Evolutionary conservation across 2,888 invertebrate genomes (phyloP), one percentile per base, ranked within the genome.

Genomic region (Steromphala cineraria): DNA sequence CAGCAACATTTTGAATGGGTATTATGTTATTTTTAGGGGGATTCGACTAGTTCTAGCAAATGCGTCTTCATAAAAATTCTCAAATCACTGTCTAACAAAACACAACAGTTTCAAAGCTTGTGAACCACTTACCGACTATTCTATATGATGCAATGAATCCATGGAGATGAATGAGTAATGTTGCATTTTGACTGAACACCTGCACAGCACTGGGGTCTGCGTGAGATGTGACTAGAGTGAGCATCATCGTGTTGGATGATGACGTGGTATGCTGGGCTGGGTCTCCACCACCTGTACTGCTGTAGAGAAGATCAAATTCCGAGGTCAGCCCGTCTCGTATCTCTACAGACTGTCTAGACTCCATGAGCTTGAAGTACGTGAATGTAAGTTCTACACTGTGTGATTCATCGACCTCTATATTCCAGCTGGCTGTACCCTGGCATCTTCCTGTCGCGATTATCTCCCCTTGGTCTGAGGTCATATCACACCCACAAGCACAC

Each of bases 391-490:
- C 87, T 24, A 92, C 87, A 21, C 83, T 77, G 53, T 88, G 83
- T 19, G 85, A 84, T 1, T 81, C 78, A 7, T 67, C 77, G 2
- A 87, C 89, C 17, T 82, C 80, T 40, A 92, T 85, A 10, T 87
- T 82, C 92, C 92, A 92, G 7, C 83, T 71, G 4, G 89, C 87
- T 40, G 88, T 79, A 15, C 89, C 88, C 10, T 84, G 80, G 79
- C 91, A 90, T 13, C 91, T 84, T 24, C 90, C 89, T 24, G 89
- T 89, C 10, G 90, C 90, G 13, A 90, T 88, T 36, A 92, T 90
- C 79, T 89, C 83, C 13, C 92, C 92, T 56, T 81, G 62, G 0
- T 79, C 80, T 1, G 80, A 78, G 1, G 77, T 80, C 74, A 87
- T 74, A 1, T 79, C 81, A 79, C 91, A 90, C 5, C 91, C 90